phyloP scores from a whole-genome alignment of 2,797 vertebrate genomes.

The Spizella passerina region DNA sequence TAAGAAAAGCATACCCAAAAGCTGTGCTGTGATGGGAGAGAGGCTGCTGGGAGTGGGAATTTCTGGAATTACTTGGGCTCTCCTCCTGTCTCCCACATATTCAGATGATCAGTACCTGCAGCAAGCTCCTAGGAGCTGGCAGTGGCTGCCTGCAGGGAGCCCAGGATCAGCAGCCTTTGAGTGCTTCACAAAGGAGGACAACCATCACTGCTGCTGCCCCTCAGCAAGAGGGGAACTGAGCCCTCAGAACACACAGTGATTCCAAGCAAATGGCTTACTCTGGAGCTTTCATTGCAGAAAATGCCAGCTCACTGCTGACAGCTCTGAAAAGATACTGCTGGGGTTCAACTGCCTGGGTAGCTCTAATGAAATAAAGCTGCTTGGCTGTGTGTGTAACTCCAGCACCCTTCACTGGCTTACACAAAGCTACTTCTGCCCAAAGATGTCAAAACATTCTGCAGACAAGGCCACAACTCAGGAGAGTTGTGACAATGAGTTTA shows the following conservation, averaged over 20 bases:
- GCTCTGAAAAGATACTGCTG: neutral
- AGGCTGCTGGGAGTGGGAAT: neutral
- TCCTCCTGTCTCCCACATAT: fast-evolving
- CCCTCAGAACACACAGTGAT: neutral
- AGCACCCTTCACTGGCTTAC: neutral
- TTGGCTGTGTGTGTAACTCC: neutral
- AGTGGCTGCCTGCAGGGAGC: neutral
- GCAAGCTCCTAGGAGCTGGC: neutral
- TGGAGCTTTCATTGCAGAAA: neutral
- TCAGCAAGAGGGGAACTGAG: neutral
- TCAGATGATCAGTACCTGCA: neutral
- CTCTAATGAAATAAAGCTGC: neutral
- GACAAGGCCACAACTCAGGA: neutral
- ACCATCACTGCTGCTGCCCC: neutral
- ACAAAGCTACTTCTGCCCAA: neutral
- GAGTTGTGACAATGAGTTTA: neutral
- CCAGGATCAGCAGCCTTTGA: neutral
- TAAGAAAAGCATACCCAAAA: slow-evolving; percentile 9
- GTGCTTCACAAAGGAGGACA: neutral
- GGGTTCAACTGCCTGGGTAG: neutral
- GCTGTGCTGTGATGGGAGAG: neutral
- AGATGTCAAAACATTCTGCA: neutral
- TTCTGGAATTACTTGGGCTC: neutral
- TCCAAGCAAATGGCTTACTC: neutral
- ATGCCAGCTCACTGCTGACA: neutral